These are phyloP conservation scores for Acanthurus tractus DNA, from an alignment of 2,797 vertebrate genomes.

Conservation along the genomic window DNA sequence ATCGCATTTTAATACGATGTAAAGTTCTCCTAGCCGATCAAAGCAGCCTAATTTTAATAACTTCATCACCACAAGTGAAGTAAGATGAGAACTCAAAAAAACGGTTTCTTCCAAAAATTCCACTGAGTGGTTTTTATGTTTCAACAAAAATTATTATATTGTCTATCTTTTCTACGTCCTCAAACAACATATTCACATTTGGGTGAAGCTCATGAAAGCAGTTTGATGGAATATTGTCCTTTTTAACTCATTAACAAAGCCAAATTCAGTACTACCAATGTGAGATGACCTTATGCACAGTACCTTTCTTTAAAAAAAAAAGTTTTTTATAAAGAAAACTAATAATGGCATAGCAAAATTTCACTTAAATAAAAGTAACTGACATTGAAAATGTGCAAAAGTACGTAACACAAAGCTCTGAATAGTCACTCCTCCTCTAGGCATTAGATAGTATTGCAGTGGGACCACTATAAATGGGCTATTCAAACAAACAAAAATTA, in stretches of 20 bases:
- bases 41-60: not conserved
- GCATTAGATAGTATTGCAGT: slow-evolving; percentile 37
- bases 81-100: too few species aligned
- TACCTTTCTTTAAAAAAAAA: not conserved
- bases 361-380: slow-evolving; percentile 38
- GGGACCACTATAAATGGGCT: slow-evolving; percentile 27
- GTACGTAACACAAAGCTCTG: slow-evolving; percentile 34
- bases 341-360: not conserved
- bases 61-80: not conserved
- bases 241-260: slow-evolving; percentile 12
- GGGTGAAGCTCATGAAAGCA: not conserved
- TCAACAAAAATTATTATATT: not conserved
- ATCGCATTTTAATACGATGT: not conserved
- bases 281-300: not conserved
- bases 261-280: not conserved
- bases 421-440: slow-evolving; percentile 30
- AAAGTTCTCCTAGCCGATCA: not conserved
- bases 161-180: not conserved
- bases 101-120: too few species aligned
- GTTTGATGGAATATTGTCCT: not conserved
- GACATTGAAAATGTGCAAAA: slow-evolving; percentile 22
- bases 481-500: slow-evolving; percentile 46
- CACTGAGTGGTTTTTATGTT: too few species aligned
- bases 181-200: not conserved
- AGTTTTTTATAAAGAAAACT: slow-evolving; percentile 22